Evolutionary conservation across 2,797 vertebrate species (phyloP), one percentile per base, ranked within the genome.

Genomic region (Lophotriccus pileatus): DNA sequence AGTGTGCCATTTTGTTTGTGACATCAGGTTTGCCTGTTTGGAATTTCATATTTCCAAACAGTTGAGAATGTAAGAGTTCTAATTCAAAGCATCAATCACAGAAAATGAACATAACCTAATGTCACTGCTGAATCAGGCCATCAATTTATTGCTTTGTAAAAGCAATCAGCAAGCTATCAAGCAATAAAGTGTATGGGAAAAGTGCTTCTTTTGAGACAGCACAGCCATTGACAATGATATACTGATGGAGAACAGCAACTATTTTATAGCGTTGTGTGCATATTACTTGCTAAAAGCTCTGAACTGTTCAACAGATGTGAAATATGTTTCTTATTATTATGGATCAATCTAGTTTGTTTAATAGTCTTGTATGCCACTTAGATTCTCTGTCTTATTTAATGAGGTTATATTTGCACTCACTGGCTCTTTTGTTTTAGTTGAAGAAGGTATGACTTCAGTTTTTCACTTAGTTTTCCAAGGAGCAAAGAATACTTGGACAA

Each of bases 101-200:
- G 91, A 90, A 96, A 97, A 98, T 97, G 97, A 98, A 97, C 96
- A 97, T 94, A 98, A 98, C 97, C 97, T 97, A 97, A 97, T 97
- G 97, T 97, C 98, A 97, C 82, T 94, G 95, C 95, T 97, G 98
- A 98, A 98, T 98, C 97, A 97, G 97, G 92, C 97, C 97, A 98
- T 97, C 98, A 98, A 98, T 98, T 97, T 98, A 98, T 98, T 97
- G 96, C 97, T 98, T 98, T 98, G 97, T 97, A 97, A 98, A 98
- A 98, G 98, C 98, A 98, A 98, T 98, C 98, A 98, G 96, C 97
- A 97, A 97, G 96, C 97, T 97, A 98, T 98, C 97, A 98, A 97
- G 97, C 98, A 98, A 97, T 98, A 98, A 98, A 98, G 93, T 93
- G 94, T 95, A 97, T 95, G 96, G 96, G 98, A 87, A 97, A 98